Percentiles rank a stretch among this genome's conserved stretches.
These are phyloP conservation scores for Auanema sp. DNA, from an alignment of 2,888 invertebrate species.

Conservation along the genomic window DNA sequence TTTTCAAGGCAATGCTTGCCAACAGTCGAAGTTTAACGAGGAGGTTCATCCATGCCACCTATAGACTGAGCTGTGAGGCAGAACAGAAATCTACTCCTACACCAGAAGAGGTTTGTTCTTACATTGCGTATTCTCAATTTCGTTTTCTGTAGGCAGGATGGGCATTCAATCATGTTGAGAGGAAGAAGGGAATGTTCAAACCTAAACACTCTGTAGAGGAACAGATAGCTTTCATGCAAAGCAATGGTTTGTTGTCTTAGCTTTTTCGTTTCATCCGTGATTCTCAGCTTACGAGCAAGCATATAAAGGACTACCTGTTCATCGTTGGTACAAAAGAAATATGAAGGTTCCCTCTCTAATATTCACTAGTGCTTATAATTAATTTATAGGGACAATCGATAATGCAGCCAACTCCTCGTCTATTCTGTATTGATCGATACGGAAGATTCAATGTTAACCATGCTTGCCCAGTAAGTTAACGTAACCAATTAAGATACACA, in stretches of 20 bases:
- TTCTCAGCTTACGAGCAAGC: constrained; percentile 55
- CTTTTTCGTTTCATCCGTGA: background rate
- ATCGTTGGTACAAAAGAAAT: constrained; percentile 59
- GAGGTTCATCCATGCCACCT: no score
- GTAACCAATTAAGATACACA: background rate
- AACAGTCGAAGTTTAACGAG: no score
- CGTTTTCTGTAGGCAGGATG: constrained; percentile 35
- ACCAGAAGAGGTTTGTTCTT: no score
- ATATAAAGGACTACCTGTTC: constrained; percentile 58
- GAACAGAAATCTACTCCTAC: no score
- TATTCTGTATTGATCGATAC: constrained; percentile 60
- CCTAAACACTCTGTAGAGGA: constrained; percentile 58
- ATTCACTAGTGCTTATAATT: background rate
- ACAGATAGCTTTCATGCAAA: constrained; percentile 60
- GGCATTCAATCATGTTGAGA: constrained; percentile 59
- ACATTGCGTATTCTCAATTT: no score
- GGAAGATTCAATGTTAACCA: constrained; percentile 60
- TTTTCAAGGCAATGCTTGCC: no score
- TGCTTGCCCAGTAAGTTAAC: constrained; percentile 53
- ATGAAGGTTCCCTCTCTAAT: constrained; percentile 30
- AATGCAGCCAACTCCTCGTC: constrained; percentile 56
- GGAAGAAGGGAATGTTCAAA: constrained; percentile 59
- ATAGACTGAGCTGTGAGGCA: no score
- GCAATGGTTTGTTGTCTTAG: constrained; percentile 42
- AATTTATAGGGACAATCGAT: constrained; percentile 49